Evolutionary conservation across 2,888 invertebrate species (phyloP).

Genomic region (Sphinx pinastri): DNA sequence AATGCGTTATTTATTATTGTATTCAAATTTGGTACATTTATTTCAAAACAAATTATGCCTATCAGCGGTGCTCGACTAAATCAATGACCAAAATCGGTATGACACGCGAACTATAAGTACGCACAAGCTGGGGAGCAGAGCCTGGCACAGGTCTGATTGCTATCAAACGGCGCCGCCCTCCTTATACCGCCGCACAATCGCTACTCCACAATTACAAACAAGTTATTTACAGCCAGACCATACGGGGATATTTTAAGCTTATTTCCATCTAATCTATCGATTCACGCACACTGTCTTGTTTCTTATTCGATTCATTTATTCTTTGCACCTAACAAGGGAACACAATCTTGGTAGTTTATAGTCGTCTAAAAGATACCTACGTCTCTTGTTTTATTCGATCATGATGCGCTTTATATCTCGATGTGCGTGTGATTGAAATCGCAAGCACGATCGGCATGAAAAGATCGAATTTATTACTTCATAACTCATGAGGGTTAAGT

Average conservation of each 20-base stretch:
- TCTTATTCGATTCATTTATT: slow-evolving; percentile 18
- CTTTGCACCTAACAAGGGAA: neutral
- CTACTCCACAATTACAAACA: slow-evolving; percentile 64
- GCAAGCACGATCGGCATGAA: slow-evolving; percentile 66
- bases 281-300: slow-evolving; percentile 55
- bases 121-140: slow-evolving; percentile 50
- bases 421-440: slow-evolving; percentile 51
- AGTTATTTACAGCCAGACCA: slow-evolving; percentile 65
- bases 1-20: slow-evolving; percentile 28
- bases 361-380: neutral
- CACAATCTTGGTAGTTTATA: neutral
- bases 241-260: slow-evolving; percentile 63
- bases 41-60: slow-evolving; percentile 22
- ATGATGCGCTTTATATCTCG: slow-evolving; percentile 48
- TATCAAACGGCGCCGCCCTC: slow-evolving; percentile 57
- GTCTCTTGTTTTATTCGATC: slow-evolving; percentile 28
- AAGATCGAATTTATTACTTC: slow-evolving; percentile 81
- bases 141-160: slow-evolving; percentile 58
- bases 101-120: slow-evolving; percentile 43
- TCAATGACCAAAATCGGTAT: slow-evolving; percentile 27
- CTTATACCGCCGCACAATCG: slow-evolving; percentile 60
- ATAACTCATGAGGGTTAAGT: slow-evolving; percentile 83
- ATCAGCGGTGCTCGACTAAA: slow-evolving; percentile 12
- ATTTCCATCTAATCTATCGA: slow-evolving; percentile 64
- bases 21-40: slow-evolving; percentile 21